Percentiles rank a stretch among this genome's conserved stretches.
These are phyloP conservation scores for Blastobasis adustella DNA, from an alignment of 2,888 invertebrate species.

Conservation along the genomic window DNA sequence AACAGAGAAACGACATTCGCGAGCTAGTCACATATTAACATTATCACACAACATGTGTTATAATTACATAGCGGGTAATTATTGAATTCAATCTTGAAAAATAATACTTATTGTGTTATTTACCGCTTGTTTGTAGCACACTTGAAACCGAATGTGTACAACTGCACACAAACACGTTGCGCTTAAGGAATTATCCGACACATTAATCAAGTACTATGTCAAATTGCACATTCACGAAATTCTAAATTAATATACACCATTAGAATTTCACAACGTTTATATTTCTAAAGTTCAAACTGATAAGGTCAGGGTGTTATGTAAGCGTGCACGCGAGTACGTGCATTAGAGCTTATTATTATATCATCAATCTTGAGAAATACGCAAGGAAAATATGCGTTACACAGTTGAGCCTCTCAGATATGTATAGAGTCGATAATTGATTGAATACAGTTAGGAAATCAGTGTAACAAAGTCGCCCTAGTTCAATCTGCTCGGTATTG, in stretches of 20 bases:
- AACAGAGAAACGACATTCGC: not conserved
- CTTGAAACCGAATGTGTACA: too few species aligned
- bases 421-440: too few species aligned
- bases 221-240: constrained; percentile 5
- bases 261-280: constrained; percentile 34
- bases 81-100: too few species aligned
- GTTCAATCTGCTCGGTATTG: too few species aligned
- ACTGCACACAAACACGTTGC: too few species aligned
- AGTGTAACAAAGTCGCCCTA: too few species aligned
- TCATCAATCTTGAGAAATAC: constrained; percentile 39
- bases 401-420: too few species aligned
- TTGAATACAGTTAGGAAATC: too few species aligned
- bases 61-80: too few species aligned
- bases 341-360: constrained; percentile 41
- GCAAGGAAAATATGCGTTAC: constrained; percentile 15
- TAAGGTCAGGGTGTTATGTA: constrained; percentile 58
- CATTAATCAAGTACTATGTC: constrained; percentile 5
- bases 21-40: not conserved
- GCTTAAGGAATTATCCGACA: not conserved
- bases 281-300: constrained; percentile 37
- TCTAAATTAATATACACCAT: constrained; percentile 14
- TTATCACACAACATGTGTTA: too few species aligned
- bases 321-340: constrained; percentile 48
- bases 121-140: too few species aligned
- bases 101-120: too few species aligned